Base-by-base conservation (phyloP, 2,888 invertebrate genomes). In the Trissoscelio sp. region DNA sequence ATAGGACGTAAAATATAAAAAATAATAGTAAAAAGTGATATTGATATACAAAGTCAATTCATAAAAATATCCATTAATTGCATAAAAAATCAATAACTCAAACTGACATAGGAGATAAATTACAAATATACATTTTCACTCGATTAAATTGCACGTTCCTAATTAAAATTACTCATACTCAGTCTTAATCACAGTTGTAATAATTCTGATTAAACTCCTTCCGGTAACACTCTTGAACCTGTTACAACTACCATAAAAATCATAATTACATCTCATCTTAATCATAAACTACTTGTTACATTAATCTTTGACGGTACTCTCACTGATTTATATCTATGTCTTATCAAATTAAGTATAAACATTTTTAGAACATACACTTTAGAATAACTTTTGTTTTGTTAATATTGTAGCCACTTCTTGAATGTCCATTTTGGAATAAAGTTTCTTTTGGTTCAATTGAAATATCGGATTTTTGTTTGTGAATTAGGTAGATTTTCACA, bases 81-180 rank as follows among this genome's bases (percentile, higher is more conserved):
- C 34, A 14, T 14, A 14, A 14, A 51, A 48, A 64, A 34, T 22
- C 9, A n/a, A 18, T 51, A 51, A 24, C 6, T 28, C 51, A 1
- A 18, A 14, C 7, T 20, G 24, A 64, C 20, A 64, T 16, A 18
- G n/a, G 3, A 22, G 34, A 48, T 18, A 48, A 72, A 34, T 58
- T 60, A 60, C 37, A 42, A 55, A 18, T 18, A 7, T 12, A 28
- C 51, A 51, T 60, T 72, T 72, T 51, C 22, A 9, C 12, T 16
- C 7, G 62, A 53, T 24, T 44, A 42, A 44, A 67, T 31, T 55
- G 11, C 58, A 18, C 60, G 51, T 9, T 18, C 7, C 37, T 69
- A 60, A 73, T 73, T 72, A 60, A 51, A 72, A 37, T 28, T 7
- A 57, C 46, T 22, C 11, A 34, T 14, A 12, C 14, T 51, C 37